Conservation (phyloP, 2,888 invertebrate species). For the Cynaeus angustus region DNA sequence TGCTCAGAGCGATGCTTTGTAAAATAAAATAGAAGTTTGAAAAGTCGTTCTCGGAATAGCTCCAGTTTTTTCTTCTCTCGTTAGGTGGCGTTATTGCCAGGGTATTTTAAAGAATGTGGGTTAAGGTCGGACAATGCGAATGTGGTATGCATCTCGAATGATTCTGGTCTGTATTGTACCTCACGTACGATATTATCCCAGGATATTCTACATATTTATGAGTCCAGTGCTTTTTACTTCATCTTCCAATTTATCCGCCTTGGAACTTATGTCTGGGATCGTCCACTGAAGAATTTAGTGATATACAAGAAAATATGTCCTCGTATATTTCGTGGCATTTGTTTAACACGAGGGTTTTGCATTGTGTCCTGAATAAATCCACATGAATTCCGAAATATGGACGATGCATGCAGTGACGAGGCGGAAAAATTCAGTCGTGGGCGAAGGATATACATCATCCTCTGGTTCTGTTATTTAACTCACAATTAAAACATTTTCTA, state of each 20-base stretch:
- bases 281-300: constrained; percentile 48
- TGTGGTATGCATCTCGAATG: constrained; percentile 48
- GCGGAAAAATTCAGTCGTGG: neutral
- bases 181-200: constrained; percentile 55
- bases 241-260: constrained; percentile 59
- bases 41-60: constrained; percentile 10
- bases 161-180: constrained; percentile 48
- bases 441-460: neutral
- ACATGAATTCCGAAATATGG: constrained; percentile 39
- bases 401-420: constrained; percentile 5
- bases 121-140: constrained; percentile 34
- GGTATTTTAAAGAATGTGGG: constrained; percentile 33
- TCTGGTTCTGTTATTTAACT: neutral
- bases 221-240: constrained; percentile 55
- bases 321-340: constrained; percentile 46
- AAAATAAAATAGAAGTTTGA: constrained; percentile 12
- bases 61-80: neutral
- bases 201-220: constrained; percentile 62
- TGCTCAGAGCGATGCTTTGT: neutral
- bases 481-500: no score
- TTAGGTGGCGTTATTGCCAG: constrained; percentile 20
- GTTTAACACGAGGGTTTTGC: constrained; percentile 40
- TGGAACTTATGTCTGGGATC: constrained; percentile 44
- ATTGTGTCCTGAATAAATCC: constrained; percentile 42
- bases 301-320: constrained; percentile 42